Evolutionary conservation across 2,888 invertebrate genomes (phyloP).

Genomic region (Allophyes oxyacanthae): DNA sequence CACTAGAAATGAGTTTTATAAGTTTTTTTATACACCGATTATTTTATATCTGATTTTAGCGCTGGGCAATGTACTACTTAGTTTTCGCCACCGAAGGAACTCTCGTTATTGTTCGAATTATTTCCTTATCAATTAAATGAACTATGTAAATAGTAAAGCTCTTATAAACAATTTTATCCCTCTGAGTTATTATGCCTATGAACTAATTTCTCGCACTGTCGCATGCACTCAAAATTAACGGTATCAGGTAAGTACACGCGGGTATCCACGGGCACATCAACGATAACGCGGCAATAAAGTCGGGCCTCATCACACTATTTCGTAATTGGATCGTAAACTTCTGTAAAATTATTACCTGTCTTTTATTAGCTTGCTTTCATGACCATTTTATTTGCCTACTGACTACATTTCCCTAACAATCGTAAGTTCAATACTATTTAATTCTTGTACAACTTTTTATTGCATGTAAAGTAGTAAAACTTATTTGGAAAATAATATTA

Average conservation of each 20-base stretch:
- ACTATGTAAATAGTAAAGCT: conserved; percentile 15
- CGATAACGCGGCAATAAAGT: conserved; percentile 68
- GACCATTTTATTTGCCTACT: conserved; percentile 65
- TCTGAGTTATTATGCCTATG: conserved; percentile 43
- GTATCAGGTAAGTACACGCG: conserved; percentile 46
- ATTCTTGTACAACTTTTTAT: conserved; percentile 50
- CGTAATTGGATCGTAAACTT: conserved; percentile 74
- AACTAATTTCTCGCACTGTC: conserved; percentile 35
- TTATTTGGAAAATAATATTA: conserved; percentile 33
- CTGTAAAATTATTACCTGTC: conserved; percentile 68
- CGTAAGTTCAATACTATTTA: conserved; percentile 32
- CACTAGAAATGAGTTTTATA: conserved; percentile 44
- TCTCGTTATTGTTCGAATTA: conserved; percentile 31
- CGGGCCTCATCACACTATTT: conserved; percentile 72
- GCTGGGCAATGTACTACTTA: conserved; percentile 24
- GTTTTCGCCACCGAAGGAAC: too few species aligned
- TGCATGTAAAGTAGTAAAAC: conserved; percentile 46
- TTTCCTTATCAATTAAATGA: conserved; percentile 7
- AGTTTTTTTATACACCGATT: conserved; percentile 33
- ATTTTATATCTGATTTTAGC: conserved; percentile 25
- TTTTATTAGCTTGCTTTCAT: conserved; percentile 66
- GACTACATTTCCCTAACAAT: conserved; percentile 60
- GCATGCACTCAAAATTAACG: conserved; percentile 55
- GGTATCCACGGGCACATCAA: conserved; percentile 58
- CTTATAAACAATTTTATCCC: conserved; percentile 51